A percentile compares a stretch with the other conserved stretches of the same genome.
Evolutionary conservation across 2,113 vertebrate species (phyloP).

Genomic region (Perccottus glenii): DNA sequence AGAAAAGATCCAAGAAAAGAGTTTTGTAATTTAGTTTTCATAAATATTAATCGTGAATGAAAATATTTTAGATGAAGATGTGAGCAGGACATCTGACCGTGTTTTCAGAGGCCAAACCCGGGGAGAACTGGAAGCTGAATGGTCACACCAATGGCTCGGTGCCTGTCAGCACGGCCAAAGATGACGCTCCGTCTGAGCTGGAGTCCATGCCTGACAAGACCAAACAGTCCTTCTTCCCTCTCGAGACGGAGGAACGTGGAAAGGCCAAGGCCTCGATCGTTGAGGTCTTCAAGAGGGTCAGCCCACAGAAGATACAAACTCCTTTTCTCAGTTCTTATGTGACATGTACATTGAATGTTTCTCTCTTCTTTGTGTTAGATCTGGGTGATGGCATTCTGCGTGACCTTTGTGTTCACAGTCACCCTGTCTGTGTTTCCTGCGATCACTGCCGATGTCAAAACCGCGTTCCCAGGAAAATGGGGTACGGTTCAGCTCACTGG

Average conservation of each 20-base stretch:
- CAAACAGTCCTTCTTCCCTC: conserved; percentile 56
- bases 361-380: conserved; percentile 71
- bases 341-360: neutral
- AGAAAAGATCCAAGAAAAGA: no score
- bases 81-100: fast-evolving
- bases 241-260: conserved; percentile 45
- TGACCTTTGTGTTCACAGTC: conserved; percentile 86
- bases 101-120: conserved; percentile 32
- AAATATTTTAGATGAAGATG: no score
- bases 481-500: conserved; percentile 57
- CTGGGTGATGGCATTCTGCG: conserved; percentile 87
- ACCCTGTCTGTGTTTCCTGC: conserved; percentile 89
- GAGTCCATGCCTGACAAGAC: neutral
- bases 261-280: conserved; percentile 71
- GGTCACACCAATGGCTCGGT: conserved; percentile 39
- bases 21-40: no score
- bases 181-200: neutral
- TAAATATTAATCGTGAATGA: no score
- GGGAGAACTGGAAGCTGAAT: conserved; percentile 53
- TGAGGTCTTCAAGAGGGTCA: conserved; percentile 83
- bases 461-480: conserved; percentile 73
- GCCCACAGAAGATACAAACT: neutral
- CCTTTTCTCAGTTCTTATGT: neutral
- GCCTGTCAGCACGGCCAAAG: neutral
- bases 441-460: conserved; percentile 84